Base-by-base conservation (phyloP, 1,140 invertebrate species). In the Plodia interpunctella region DNA sequence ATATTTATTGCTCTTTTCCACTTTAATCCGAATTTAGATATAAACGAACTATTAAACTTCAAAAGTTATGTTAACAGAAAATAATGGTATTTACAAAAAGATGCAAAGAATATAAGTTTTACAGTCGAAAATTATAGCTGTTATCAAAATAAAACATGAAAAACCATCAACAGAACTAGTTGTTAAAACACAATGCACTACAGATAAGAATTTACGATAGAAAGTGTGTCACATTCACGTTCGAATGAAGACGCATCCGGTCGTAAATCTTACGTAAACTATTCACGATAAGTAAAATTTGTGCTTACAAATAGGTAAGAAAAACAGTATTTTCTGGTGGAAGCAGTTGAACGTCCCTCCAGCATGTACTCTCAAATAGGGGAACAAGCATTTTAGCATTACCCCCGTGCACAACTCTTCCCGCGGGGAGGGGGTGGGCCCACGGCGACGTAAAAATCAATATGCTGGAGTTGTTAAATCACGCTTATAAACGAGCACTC, bases 391-490 rank as follows among this genome's bases (percentile, higher is more conserved):
- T 90, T 88, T 88, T 88, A 88, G 85, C 85, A 90, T 90, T 90
- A 88, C 87, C 87, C 87, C 85, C 85, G 87, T 88, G 87, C 83
- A 85, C 83, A 88, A 88, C 85, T 89, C 86, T 89, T 89, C 85
- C 85, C 83, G 84, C 87, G 87, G 84, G 85, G 90, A 82, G 87
- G 80, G 80, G 79, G 80, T 74, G 75, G 83, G 80, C 87, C 80
- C 83, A 86, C 85, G 87, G 90, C 87, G 86, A 90, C 87, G 89
- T 92, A 92, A 93, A 93, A 93, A 93, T 93, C 92, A 93, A 93
- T 93, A 93, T 92, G 91, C 92, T 92, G 91, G 91, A 92, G 91
- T 92, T 92, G 92, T 92, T 93, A 93, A 93, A 93, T 92, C 92
- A 92, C 92, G 92, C 92, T 93, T 93, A 93, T 92, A 92, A 93